These are phyloP conservation scores for Notodonta ziczac DNA, from an alignment of 2,888 invertebrate genomes.

Conservation along the genomic window DNA sequence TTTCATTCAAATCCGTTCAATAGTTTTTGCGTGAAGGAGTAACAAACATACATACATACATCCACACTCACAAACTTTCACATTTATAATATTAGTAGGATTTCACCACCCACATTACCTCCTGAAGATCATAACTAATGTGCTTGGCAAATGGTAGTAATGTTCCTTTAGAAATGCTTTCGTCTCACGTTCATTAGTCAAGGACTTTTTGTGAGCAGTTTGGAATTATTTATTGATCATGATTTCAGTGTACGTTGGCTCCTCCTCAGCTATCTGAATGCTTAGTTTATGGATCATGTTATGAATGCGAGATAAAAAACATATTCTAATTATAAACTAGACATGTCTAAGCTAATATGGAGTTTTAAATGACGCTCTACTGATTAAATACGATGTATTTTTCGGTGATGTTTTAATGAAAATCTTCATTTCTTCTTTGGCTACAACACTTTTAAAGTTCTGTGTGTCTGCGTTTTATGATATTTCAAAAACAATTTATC, in stretches of 20 bases:
- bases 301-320: too few species aligned
- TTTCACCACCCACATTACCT: conserved; percentile 29
- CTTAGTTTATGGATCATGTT: too few species aligned
- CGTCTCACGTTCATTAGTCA: conserved; percentile 3
- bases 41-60: too few species aligned
- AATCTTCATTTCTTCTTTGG: not conserved
- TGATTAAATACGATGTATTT: not conserved
- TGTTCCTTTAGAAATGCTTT: conserved; percentile 9
- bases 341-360: too few species aligned
- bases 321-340: too few species aligned
- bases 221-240: conserved; percentile 3
- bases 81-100: too few species aligned
- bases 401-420: not conserved
- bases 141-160: conserved; percentile 25
- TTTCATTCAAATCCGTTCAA: too few species aligned
- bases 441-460: not conserved
- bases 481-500: conserved; percentile 11
- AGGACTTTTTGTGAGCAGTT: not conserved
- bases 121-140: conserved; percentile 29
- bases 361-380: too few species aligned
- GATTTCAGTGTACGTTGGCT: not conserved
- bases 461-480: not conserved
- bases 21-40: too few species aligned
- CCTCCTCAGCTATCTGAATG: not conserved
- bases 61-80: too few species aligned